Base-by-base conservation (phyloP, 2,888 invertebrate species). In the Melipona beecheii region DNA sequence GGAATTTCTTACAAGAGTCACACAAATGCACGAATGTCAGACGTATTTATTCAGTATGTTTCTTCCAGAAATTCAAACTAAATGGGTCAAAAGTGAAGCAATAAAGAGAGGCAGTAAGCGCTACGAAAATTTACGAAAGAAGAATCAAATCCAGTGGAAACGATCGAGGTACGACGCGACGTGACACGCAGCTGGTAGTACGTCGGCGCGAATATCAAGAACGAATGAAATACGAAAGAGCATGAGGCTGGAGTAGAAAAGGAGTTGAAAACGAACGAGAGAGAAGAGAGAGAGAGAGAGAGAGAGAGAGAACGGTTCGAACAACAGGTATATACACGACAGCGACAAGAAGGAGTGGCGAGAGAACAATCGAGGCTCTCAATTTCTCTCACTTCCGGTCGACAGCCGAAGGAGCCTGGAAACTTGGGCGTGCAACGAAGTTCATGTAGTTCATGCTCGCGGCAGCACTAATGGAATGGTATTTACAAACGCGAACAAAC, bases 401-500 rank as follows among this genome's bases (percentile, higher is more conserved):
- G 74, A 50, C 72, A 65, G 75, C 52, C 60, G 78, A 75, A 81
- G 82, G 85, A 86, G 83, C 78, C 43, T 81, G 65, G 81, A 82
- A 89, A 89, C 87, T 89, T 87, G 56, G 75, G 54, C 62, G 66
- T 72, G 80, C 83, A 64, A 49, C 73, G 73, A 89, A 87, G 87
- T 90, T 90, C 90, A 70, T 80, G 86, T 83, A 86, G 85, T 85
- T 87, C 85, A 75, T 86, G 82, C 78, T 85, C 85, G 78, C 83
- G 79, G 90, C 86, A 56, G 72, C 86, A 77, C 87, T 91, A 91
- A 92, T 91, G 91, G 90, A 91, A 91, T 90, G 89, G 90, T 92
- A 92, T 92, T 92, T 92, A 91, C 92, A 92, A 91, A 91, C 87
- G 91, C 88, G 91, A 91, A 91, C 91, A 92, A 92, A 92, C 91